These are phyloP conservation scores for Periophthalmus magnuspinnatus DNA, from an alignment of 2,797 vertebrate species.

Conservation along the genomic window DNA sequence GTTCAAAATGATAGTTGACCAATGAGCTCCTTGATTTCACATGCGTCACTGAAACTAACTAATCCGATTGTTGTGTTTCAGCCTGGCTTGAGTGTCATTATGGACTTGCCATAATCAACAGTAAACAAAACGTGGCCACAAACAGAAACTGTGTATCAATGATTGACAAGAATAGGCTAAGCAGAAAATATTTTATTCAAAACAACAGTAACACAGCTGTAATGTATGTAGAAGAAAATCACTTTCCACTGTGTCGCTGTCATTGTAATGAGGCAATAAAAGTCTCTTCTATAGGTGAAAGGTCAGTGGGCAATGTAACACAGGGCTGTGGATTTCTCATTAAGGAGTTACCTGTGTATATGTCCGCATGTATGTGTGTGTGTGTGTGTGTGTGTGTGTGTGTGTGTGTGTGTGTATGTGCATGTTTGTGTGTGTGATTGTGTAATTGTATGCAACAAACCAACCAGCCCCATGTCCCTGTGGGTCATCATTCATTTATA, in stretches of 20 bases:
- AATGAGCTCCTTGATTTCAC: too few species aligned
- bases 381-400: neutral
- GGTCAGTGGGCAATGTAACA: constrained; percentile 6
- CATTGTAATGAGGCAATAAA: constrained; percentile 1
- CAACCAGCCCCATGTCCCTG: neutral
- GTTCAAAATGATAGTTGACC: too few species aligned
- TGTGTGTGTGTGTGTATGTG: constrained; percentile 1
- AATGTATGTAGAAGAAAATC: neutral
- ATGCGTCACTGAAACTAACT: too few species aligned
- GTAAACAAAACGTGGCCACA: neutral
- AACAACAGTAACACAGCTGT: neutral
- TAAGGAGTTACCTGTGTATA: neutral
- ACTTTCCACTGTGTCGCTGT: neutral
- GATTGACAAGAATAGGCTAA: neutral
- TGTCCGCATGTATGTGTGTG: too few species aligned
- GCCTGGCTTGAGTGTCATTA: too few species aligned
- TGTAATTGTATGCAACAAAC: constrained; percentile 18
- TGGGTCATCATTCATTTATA: neutral
- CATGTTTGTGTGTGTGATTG: neutral
- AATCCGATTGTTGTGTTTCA: too few species aligned
- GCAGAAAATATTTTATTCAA: too few species aligned
- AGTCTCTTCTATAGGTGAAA: neutral
- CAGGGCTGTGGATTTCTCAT: constrained; percentile 19
- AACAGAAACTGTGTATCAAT: neutral
- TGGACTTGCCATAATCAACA: too few species aligned